A percentile compares a stretch with the other conserved stretches of the same genome.
Evolutionary conservation across 2,797 vertebrate species (phyloP).

Genomic region (Sebastes diaconus): DNA sequence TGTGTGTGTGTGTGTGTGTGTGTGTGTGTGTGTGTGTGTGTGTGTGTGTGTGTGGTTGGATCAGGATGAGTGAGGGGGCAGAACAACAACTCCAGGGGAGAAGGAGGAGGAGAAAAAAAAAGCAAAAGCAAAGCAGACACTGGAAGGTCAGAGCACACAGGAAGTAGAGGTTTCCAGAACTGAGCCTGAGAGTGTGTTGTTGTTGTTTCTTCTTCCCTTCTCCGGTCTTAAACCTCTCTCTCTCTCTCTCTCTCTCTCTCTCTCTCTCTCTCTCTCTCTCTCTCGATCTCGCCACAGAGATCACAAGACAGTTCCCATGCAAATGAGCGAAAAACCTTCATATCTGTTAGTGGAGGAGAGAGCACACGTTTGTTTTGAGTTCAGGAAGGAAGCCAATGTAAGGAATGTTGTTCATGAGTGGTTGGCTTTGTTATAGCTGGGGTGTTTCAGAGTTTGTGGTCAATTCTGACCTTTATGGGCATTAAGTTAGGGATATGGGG

Average conservation of each 20-base stretch:
- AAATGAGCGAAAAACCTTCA: neutral
- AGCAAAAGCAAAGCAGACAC: slow-evolving; percentile 46
- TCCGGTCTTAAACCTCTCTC: slow-evolving; percentile 9
- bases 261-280: neutral
- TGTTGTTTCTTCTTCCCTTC: slow-evolving; percentile 17
- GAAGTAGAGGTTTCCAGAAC: slow-evolving; percentile 67
- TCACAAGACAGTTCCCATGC: slow-evolving; percentile 36
- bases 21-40: neutral
- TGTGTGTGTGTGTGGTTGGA: neutral
- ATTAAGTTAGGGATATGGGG: neutral
- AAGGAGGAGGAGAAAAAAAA: neutral
- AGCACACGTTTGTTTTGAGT: neutral
- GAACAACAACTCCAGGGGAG: slow-evolving; percentile 47
- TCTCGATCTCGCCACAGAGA: neutral
- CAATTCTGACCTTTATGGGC: neutral
- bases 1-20: neutral
- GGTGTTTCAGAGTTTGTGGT: neutral
- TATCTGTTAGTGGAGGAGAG: neutral
- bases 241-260: neutral
- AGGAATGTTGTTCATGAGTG: neutral
- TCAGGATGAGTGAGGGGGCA: slow-evolving; percentile 47
- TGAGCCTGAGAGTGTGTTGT: slow-evolving; percentile 28
- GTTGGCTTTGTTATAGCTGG: neutral
- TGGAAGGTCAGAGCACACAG: slow-evolving; percentile 62
- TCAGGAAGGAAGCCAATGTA: neutral